Evolutionary conservation across 2,113 vertebrate species (phyloP).

Genomic region (Oncorhynchus tshawytscha): DNA sequence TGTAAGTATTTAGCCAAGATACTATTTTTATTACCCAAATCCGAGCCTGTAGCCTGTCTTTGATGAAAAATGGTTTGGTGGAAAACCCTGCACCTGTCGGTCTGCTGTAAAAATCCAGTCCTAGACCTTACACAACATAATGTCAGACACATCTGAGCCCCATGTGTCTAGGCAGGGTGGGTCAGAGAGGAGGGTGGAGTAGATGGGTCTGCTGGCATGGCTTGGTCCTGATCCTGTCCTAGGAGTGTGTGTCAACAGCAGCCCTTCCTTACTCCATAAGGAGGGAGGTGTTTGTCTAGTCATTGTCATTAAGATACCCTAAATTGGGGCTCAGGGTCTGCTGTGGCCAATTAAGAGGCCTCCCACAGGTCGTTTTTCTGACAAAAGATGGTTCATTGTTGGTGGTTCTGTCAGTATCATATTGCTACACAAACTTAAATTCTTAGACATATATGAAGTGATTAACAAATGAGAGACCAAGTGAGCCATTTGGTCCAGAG

Average conservation of each 20-base stretch:
- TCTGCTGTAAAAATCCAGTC: neutral
- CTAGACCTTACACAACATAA: slow-evolving; percentile 1
- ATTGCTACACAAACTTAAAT: neutral
- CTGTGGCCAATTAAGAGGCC: neutral
- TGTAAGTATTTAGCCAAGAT: slow-evolving; percentile 69
- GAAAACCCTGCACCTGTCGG: neutral
- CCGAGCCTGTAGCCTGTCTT: no score
- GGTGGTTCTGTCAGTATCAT: neutral
- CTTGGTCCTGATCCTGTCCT: neutral
- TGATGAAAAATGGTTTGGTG: no score
- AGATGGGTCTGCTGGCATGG: slow-evolving; percentile 4
- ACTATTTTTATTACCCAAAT: no score
- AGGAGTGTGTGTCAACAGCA: neutral
- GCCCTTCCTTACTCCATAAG: neutral
- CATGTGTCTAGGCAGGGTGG: slow-evolving; percentile 16
- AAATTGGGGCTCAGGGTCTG: neutral
- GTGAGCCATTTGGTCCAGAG: neutral
- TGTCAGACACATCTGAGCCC: slow-evolving; percentile 9
- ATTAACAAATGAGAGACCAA: neutral
- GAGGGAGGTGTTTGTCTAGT: slow-evolving; percentile 21
- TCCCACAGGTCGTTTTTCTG: neutral
- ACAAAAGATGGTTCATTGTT: neutral
- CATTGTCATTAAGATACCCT: slow-evolving; percentile 41
- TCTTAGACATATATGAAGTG: neutral
- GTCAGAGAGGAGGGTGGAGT: slow-evolving; percentile 15